These are phyloP conservation scores for Chrysodeixis includens DNA, from an alignment of 2,888 invertebrate genomes.

Conservation along the genomic window DNA sequence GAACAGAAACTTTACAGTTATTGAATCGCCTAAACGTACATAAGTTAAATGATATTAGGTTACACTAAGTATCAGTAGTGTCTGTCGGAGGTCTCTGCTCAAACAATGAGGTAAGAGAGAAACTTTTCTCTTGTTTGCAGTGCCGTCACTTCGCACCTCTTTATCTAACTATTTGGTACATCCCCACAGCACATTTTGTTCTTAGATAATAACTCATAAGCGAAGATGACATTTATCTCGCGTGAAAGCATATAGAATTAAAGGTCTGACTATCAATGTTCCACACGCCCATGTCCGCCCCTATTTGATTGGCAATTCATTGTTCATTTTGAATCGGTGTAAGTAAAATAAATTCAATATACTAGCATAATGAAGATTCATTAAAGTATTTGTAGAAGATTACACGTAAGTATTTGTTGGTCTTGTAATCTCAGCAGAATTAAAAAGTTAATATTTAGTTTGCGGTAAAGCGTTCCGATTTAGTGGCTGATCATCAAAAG, in stretches of 20 bases:
- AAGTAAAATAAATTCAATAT: not conserved
- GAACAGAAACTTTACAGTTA: too few relatives aligned
- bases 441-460: slow-evolving; percentile 23
- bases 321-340: slow-evolving; percentile 13
- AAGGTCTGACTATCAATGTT: not conserved
- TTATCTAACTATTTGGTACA: slow-evolving; percentile 48
- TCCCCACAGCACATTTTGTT: slow-evolving; percentile 18
- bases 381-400: not conserved
- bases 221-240: slow-evolving; percentile 16
- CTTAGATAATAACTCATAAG: slow-evolving; percentile 44
- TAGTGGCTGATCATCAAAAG: slow-evolving; percentile 10
- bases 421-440: not conserved
- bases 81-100: slow-evolving; percentile 31
- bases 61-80: slow-evolving; percentile 14
- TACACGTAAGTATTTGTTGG: not conserved
- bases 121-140: slow-evolving; percentile 21
- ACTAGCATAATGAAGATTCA: slow-evolving; percentile 5
- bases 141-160: slow-evolving; percentile 40
- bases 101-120: slow-evolving; percentile 56
- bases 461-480: slow-evolving; percentile 12
- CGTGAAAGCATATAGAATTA: slow-evolving; percentile 2
- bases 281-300: slow-evolving; percentile 25
- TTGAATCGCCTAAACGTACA: too few relatives aligned
- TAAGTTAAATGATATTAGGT: slow-evolving; percentile 25
- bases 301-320: slow-evolving; percentile 24